Conservation (phyloP, 1,140 invertebrate species). For the Pachyrhynchus sulphureomaculatus region DNA sequence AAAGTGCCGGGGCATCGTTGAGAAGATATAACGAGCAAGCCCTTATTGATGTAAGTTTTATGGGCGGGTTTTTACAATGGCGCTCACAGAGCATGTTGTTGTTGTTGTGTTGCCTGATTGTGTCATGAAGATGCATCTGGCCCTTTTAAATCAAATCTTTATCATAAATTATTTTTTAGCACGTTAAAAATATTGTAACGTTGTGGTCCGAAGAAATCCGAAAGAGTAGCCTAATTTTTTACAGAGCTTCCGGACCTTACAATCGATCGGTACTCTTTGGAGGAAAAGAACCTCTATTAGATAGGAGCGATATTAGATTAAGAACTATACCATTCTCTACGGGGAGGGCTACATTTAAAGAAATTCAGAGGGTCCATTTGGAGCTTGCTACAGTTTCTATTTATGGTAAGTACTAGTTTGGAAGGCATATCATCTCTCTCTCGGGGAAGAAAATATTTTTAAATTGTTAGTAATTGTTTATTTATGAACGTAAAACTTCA, state of each 20-base stretch:
- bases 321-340: slow-evolving; percentile 82
- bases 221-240: slow-evolving; percentile 74
- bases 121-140: too few species aligned
- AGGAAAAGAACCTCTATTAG: slow-evolving; percentile 68
- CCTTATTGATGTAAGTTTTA: slow-evolving; percentile 60
- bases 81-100: not conserved
- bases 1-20: slow-evolving; percentile 80
- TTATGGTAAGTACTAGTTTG: slow-evolving; percentile 35
- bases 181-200: slow-evolving; percentile 73
- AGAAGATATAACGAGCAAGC: slow-evolving; percentile 77
- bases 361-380: slow-evolving; percentile 75
- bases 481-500: too few species aligned
- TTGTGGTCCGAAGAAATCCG: slow-evolving; percentile 68
- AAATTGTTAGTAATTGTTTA: too few species aligned
- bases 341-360: slow-evolving; percentile 76
- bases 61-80: not conserved
- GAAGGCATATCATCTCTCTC: too few species aligned
- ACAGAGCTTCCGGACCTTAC: slow-evolving; percentile 71
- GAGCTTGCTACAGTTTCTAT: slow-evolving; percentile 63
- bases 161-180: slow-evolving; percentile 64
- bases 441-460: too few species aligned
- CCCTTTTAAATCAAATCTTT: too few species aligned
- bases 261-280: slow-evolving; percentile 75
- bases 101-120: not conserved
- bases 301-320: slow-evolving; percentile 66